A percentile compares a stretch with the other conserved stretches of the same genome.
Conservation (phyloP, 1,140 invertebrate species). For the Phenacoccus solenopsis region DNA sequence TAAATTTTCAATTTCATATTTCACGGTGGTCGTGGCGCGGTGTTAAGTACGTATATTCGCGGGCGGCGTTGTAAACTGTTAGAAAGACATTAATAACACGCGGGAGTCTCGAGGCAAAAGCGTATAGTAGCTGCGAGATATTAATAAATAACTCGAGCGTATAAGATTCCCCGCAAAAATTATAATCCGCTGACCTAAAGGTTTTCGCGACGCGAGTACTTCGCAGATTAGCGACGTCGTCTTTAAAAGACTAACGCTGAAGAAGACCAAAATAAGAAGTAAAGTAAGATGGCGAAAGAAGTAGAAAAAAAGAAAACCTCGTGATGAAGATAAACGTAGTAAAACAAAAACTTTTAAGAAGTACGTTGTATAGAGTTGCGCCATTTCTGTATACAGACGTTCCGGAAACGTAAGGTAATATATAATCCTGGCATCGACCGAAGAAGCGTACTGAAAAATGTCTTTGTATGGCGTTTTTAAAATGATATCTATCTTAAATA, state of each 20-base stretch:
- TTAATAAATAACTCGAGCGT: too few species aligned
- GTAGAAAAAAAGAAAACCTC: not conserved
- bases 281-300: not conserved
- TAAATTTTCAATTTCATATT: too few species aligned
- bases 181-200: not conserved
- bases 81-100: too few species aligned
- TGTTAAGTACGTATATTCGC: too few species aligned
- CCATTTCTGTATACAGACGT: not conserved
- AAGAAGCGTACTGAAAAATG: constrained; percentile 1
- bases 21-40: too few species aligned
- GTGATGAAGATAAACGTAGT: not conserved
- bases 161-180: not conserved
- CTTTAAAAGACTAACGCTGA: not conserved
- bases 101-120: too few species aligned
- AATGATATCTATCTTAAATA: constrained; percentile 3
- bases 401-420: not conserved
- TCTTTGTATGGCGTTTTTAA: not conserved
- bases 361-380: not conserved
- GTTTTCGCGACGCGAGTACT: too few species aligned
- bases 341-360: not conserved
- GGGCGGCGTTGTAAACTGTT: too few species aligned
- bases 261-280: not conserved
- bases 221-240: too few species aligned
- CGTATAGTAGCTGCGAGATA: too few species aligned
- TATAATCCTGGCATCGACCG: not conserved